phyloP scores from a whole-genome alignment of 2,888 invertebrate genomes.

The Lochmaea capreae region DNA sequence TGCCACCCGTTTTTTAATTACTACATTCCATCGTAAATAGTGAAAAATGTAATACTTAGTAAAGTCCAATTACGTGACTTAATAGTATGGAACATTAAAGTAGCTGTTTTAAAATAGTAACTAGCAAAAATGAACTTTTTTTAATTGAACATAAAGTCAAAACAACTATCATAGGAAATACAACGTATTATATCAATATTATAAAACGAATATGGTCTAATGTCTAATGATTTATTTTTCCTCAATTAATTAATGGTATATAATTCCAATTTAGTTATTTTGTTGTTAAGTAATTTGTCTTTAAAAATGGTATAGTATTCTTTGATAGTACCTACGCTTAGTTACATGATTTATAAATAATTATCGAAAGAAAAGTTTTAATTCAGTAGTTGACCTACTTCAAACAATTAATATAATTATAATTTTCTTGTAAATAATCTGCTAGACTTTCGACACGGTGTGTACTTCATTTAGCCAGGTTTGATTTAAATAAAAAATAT shows the following conservation, averaged over 20 bases:
- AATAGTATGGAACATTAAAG: background rate
- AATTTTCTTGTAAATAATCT: too few species aligned
- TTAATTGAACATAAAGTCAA: background rate
- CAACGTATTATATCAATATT: background rate
- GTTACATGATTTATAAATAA: background rate
- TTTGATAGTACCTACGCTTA: background rate
- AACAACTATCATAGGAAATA: background rate
- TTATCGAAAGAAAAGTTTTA: background rate
- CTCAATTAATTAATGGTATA: background rate
- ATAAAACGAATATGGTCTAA: background rate
- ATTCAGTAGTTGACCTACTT: too few species aligned
- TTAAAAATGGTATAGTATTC: background rate
- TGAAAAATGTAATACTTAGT: background rate
- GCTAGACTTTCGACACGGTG: too few species aligned
- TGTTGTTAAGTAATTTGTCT: conserved; percentile 1
- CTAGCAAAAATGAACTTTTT: background rate
- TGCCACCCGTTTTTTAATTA: too few species aligned
- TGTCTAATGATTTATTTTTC: background rate
- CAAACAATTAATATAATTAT: too few species aligned
- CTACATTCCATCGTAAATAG: background rate
- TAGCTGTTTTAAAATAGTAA: background rate
- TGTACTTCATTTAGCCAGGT: too few species aligned
- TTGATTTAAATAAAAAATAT: too few species aligned
- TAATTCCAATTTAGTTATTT: background rate
- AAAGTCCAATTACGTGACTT: background rate